phyloP scores from a whole-genome alignment of 2,888 invertebrate species.

The Miltochrista miniata region DNA sequence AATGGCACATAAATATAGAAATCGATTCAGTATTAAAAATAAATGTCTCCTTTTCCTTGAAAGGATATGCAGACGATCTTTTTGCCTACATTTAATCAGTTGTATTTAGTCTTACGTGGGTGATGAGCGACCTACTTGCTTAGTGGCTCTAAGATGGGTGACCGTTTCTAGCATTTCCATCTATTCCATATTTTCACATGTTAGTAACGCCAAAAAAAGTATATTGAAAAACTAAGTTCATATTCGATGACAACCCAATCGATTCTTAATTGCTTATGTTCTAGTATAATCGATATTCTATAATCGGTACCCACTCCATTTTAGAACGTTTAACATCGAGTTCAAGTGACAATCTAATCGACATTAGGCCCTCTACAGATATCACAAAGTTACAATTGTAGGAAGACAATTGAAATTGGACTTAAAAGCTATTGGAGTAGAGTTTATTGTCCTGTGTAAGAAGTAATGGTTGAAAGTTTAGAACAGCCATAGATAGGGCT shows the following conservation, averaged over 20 bases:
- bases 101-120: too few relatives aligned
- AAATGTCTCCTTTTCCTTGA: too few relatives aligned
- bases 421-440: constrained; percentile 45
- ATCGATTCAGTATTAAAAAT: background rate
- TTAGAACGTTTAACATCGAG: constrained; percentile 53
- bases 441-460: constrained; percentile 45
- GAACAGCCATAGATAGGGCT: constrained; percentile 60
- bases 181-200: too few relatives aligned
- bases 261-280: constrained; percentile 15
- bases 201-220: too few relatives aligned
- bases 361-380: constrained; percentile 44
- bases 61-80: too few relatives aligned
- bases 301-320: constrained; percentile 49
- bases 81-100: too few relatives aligned
- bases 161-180: too few relatives aligned
- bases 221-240: too few relatives aligned
- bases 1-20: background rate
- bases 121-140: too few relatives aligned
- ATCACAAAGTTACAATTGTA: constrained; percentile 33
- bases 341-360: constrained; percentile 62
- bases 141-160: too few relatives aligned
- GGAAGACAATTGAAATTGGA: constrained; percentile 49
- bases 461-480: constrained; percentile 51
- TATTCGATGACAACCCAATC: constrained; percentile 1
- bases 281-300: constrained; percentile 29